Base-by-base conservation (phyloP, 2,888 invertebrate genomes). In the Acleris sparsana region DNA sequence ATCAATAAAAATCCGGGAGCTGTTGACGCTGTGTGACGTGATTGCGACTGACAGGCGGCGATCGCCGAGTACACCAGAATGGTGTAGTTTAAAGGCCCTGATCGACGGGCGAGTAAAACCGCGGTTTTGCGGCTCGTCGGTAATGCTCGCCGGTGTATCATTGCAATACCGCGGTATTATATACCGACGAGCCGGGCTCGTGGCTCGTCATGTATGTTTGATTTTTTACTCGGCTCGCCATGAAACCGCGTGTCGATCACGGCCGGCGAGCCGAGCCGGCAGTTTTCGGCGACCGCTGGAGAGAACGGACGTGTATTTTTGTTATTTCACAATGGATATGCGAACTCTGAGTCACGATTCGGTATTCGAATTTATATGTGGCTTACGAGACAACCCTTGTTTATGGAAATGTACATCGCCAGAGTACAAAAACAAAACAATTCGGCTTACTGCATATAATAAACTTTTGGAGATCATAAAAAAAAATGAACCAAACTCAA, bases 211-310 rank as follows among this genome's bases (percentile, higher is more conserved):
- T 56, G 46, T 43, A 44, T 63, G 63, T 44, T 51, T 49, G 25
- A 63, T 63, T 63, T 57, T 63, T 63, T 63, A 63, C 57, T 63
- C 63, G 58, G 58, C 63, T 51, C 53, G 58, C 53, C 57, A 52
- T 22, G 48, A 63, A 58, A 63, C 63, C 63, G 58, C 58, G 58
- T 46, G 63, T 57, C 57, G 58, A 22, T 22, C 22, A 22, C 22
- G 22, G 22, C 22, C 22, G 22, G 22, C 22, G 22, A 22, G 22
- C 22, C 63, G 46, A 63, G 63, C 53, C 57, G 58, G 43, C 63
- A 63, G 44, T 63, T 63, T 52, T 63, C 58, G 63, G 43, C 53
- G 63, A 63, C 63, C 57, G 62, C 55, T 53, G 53, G 46, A 62
- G 62, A 62, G 62, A 53, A 62, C 62, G 62, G 25, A 62, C 53